Conservation (phyloP, 2,888 invertebrate species). For the Scotopteryx bipunctaria region DNA sequence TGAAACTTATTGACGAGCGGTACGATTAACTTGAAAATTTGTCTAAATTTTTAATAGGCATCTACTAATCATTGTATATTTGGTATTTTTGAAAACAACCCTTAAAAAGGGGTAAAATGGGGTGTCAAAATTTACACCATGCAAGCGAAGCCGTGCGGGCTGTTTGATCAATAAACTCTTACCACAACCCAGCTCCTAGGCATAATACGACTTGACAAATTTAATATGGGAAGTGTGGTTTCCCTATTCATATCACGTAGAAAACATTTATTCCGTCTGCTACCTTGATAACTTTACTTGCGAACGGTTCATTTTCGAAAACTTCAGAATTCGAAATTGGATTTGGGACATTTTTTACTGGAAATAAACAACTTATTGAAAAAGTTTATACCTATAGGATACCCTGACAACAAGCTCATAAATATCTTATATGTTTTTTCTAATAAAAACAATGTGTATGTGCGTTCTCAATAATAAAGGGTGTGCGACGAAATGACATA, state of each 20-base stretch:
- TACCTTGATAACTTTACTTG: constrained; percentile 30
- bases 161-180: not conserved
- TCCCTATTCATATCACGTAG: constrained; percentile 27
- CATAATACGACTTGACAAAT: constrained; percentile 22
- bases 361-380: constrained; percentile 28
- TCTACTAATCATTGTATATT: no score
- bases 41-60: no score
- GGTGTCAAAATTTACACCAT: no score
- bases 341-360: constrained; percentile 13
- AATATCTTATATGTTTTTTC: not conserved
- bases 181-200: constrained; percentile 7
- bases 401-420: not conserved
- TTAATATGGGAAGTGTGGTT: constrained; percentile 23
- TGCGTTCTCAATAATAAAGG: no score
- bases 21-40: no score
- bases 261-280: constrained; percentile 29
- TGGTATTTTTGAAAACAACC: no score
- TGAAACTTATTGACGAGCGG: no score
- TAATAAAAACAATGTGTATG: no score
- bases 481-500: no score
- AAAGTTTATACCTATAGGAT: constrained; percentile 1
- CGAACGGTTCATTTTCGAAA: constrained; percentile 29
- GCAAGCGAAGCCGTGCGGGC: no score
- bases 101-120: no score
- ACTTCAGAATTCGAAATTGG: constrained; percentile 22